These are phyloP conservation scores for Pyrrhosoma nymphula DNA, from an alignment of 2,888 invertebrate species.

Conservation along the genomic window DNA sequence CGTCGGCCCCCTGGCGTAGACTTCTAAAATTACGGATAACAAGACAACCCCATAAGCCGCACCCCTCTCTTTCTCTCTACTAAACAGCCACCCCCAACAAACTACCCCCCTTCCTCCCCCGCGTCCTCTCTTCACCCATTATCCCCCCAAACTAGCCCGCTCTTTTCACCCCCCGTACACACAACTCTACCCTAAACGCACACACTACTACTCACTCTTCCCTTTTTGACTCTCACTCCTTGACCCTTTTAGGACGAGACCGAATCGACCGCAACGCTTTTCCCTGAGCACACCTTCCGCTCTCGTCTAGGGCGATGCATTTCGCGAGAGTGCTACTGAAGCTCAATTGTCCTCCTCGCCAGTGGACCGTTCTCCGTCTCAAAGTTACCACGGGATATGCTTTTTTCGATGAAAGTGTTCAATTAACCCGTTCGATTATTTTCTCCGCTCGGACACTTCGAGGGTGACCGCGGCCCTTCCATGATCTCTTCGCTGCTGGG, in stretches of 20 bases:
- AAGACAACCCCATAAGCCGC: conserved; percentile 57
- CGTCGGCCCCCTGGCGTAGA: conserved; percentile 9
- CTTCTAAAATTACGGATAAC: conserved; percentile 63
- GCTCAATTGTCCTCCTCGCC: not conserved
- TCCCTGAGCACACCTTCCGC: not conserved
- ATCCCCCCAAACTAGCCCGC: not conserved
- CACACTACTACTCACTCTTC: too few species aligned
- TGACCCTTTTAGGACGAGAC: conserved; percentile 46
- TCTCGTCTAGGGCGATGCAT: not conserved
- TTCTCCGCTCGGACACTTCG: not conserved
- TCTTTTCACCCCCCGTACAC: not conserved
- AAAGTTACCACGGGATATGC: not conserved
- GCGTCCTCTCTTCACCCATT: not conserved
- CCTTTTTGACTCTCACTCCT: not conserved
- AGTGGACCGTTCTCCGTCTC: not conserved
- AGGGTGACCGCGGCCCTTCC: not conserved
- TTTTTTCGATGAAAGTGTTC: not conserved
- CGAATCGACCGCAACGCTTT: not conserved
- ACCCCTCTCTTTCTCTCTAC: not conserved
- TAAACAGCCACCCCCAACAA: not conserved
- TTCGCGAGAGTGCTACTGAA: not conserved
- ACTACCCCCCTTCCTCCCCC: not conserved
- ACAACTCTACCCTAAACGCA: not conserved
- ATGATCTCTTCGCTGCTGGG: not conserved
- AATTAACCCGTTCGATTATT: not conserved